Conservation (phyloP, 1,140 invertebrate genomes). For the Cataglyphis hispanica region DNA sequence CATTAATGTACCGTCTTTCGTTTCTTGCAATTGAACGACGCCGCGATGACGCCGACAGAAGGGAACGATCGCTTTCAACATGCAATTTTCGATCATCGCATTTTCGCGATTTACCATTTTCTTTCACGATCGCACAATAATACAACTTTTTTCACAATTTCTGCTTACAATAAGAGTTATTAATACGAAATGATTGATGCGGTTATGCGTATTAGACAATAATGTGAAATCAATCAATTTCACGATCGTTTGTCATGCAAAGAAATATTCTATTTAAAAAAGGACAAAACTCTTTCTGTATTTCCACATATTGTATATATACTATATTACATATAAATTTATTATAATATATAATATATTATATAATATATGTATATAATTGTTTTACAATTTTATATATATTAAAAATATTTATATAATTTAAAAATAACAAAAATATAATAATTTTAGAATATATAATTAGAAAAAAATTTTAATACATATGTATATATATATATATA, state of each 20-base stretch:
- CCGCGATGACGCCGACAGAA: constrained; percentile 13
- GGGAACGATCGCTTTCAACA: constrained; percentile 35
- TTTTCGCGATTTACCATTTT: constrained; percentile 10
- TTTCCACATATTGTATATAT: background rate
- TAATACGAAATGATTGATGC: background rate
- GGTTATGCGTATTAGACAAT: background rate
- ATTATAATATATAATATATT: background rate
- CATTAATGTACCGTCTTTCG: constrained; percentile 44
- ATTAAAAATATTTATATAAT: too few relatives aligned
- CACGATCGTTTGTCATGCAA: background rate
- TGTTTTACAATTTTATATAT: too few relatives aligned
- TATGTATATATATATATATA: too few relatives aligned
- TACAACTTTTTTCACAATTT: background rate
- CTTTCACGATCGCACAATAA: background rate
- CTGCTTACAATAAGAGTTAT: background rate
- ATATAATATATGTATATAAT: background rate
- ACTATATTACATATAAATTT: background rate
- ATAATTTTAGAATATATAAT: too few relatives aligned
- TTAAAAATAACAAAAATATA: too few relatives aligned
- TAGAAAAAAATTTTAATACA: too few relatives aligned
- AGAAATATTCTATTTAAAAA: background rate
- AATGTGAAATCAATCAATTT: constrained; percentile 1
- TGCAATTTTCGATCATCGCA: constrained; percentile 35
- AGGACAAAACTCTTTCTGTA: background rate
- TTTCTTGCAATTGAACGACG: constrained; percentile 34